Evolutionary conservation across 2,888 invertebrate species (phyloP), one percentile per base, ranked within the genome.

Genomic region (Metopia argyrocephala): DNA sequence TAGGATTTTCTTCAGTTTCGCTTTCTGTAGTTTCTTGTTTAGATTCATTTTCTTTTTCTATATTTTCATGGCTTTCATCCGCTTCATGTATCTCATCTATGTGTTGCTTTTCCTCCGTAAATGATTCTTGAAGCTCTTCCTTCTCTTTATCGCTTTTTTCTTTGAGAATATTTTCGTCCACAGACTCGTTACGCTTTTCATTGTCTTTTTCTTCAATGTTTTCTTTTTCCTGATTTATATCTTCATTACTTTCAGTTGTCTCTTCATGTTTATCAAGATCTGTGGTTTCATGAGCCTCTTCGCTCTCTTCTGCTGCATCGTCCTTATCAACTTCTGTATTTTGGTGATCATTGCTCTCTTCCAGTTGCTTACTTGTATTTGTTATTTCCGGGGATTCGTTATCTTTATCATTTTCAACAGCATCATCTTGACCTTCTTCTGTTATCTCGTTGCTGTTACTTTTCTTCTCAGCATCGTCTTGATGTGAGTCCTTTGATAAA

Each of bases 401-500:
- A 28, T 56, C 59, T 0, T 46, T 23, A 2, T 52, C 66, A 20
- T 69, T 45, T 6, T 28, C 62, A 27, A 75, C 62, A 7, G 15
- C 31, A 1, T n/a, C 38, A 65, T 45, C 78, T 70, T 85, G 83
- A 5, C 82, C 69, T 7, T 84, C 79, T 45, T 78, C 78, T 62
- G 73, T 76, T 48, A 57, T 79, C 5, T 54, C 52, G 82, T 3
- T 12, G 12, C 5, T 12, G 4, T 45, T 15, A 38, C 38, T 15
- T 12, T 38, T 15, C 38, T 38, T 38, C 15, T 15, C 38, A 38
- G 15, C 15, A 12, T 38, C 38, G 15, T 9, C 38, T 15, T 3
- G 12, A 38, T 9, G 38, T 20, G 23, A n/a, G 9, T 57, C 52
- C 68, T 81, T 74, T 27, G 68, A 57, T 68, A 69, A 79, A 62